Evolutionary conservation across 2,888 invertebrate genomes (phyloP).

Genomic region (Andrena dorsata): DNA sequence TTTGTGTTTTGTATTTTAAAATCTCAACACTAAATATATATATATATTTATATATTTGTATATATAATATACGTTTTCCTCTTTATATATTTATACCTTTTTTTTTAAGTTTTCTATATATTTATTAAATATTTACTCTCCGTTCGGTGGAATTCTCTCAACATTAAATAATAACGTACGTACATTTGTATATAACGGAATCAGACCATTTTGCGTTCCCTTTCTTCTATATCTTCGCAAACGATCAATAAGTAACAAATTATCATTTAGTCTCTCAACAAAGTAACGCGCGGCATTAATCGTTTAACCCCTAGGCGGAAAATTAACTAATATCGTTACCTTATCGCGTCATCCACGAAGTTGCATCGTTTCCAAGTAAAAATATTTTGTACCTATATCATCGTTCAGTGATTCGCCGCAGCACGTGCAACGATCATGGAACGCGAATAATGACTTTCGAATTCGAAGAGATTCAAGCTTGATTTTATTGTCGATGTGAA

Average conservation of each 20-base stretch:
- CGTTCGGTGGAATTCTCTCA: constrained; percentile 73
- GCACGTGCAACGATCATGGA: constrained; percentile 63
- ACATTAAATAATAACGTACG: constrained; percentile 76
- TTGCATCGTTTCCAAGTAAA: constrained; percentile 46
- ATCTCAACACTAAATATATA: constrained; percentile 81
- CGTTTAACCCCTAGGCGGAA: constrained; percentile 44
- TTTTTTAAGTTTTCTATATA: constrained; percentile 55
- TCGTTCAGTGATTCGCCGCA: constrained; percentile 68
- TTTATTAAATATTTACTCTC: constrained; percentile 67
- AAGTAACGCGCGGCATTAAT: constrained; percentile 58
- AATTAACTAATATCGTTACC: constrained; percentile 48
- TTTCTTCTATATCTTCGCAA: constrained; percentile 63
- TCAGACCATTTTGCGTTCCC: constrained; percentile 43
- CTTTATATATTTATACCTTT: constrained; percentile 67
- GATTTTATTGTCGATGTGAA: constrained; percentile 9
- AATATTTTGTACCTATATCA: constrained; percentile 49
- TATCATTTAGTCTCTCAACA: constrained; percentile 50
- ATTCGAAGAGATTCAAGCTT: constrained; percentile 5
- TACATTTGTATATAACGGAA: constrained; percentile 63
- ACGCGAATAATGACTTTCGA: constrained; percentile 35
- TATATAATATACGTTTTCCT: constrained; percentile 72
- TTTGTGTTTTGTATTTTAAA: constrained; percentile 82
- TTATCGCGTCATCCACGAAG: constrained; percentile 4
- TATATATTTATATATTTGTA: constrained; percentile 69
- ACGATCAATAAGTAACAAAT: constrained; percentile 68